Evolutionary conservation across 2,888 invertebrate species (phyloP).

Genomic region (Plutella xylostella): DNA sequence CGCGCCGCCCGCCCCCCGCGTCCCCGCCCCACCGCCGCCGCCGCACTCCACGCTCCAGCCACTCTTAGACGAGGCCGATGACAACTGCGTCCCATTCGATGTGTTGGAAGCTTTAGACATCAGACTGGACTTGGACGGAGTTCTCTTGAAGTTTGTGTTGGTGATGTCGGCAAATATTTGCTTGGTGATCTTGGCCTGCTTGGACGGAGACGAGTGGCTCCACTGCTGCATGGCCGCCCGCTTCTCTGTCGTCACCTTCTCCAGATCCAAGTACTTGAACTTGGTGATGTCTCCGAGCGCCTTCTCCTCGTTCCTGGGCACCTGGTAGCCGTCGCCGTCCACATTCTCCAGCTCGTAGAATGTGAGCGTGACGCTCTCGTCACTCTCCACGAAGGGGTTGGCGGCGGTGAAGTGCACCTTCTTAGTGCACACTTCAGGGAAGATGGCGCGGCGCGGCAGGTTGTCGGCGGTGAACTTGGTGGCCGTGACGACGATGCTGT

Average conservation of each 20-base stretch:
- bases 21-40: slow-evolving; percentile 30
- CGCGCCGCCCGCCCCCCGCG: no score
- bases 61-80: slow-evolving; percentile 36
- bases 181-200: slow-evolving; percentile 42
- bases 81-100: slow-evolving; percentile 28
- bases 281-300: slow-evolving; percentile 42
- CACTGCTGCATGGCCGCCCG: slow-evolving; percentile 37
- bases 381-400: slow-evolving; percentile 61
- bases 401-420: slow-evolving; percentile 58
- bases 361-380: slow-evolving; percentile 60
- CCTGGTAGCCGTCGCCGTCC: slow-evolving; percentile 32
- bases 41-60: slow-evolving; percentile 42
- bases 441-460: slow-evolving; percentile 55
- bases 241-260: slow-evolving; percentile 46
- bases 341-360: slow-evolving; percentile 56
- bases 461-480: slow-evolving; percentile 55
- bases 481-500: slow-evolving; percentile 67
- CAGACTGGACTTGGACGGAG: slow-evolving; percentile 53
- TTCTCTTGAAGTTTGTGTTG: slow-evolving; percentile 36
- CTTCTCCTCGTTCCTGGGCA: slow-evolving; percentile 25
- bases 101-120: slow-evolving; percentile 40
- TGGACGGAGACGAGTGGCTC: slow-evolving; percentile 52
- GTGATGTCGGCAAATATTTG: slow-evolving; percentile 44
- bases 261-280: slow-evolving; percentile 57
- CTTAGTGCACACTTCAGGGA: slow-evolving; percentile 44